Percentiles rank a stretch among this genome's conserved stretches.
Evolutionary conservation across 2,113 vertebrate genomes (phyloP).

Genomic region (Pimephales promelas): DNA sequence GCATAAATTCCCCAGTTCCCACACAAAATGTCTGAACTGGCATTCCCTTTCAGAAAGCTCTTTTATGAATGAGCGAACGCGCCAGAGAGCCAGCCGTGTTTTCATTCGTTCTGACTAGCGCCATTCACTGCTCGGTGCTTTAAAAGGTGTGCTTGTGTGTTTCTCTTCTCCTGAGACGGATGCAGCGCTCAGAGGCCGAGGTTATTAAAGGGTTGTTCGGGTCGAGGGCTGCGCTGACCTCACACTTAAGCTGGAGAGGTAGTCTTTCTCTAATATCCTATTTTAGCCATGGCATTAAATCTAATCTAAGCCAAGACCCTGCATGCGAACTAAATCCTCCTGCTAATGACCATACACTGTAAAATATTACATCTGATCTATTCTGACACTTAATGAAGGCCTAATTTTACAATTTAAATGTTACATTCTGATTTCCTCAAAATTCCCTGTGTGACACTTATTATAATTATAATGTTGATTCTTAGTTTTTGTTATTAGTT

Average conservation of each 20-base stretch:
- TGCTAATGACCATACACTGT: not conserved
- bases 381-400: too few species aligned
- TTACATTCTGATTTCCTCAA: too few species aligned
- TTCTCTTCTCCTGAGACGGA: not conserved
- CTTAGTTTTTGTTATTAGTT: too few species aligned
- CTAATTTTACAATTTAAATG: too few species aligned
- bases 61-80: conserved; percentile 60
- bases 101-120: conserved; percentile 48
- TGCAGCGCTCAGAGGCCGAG: conserved; percentile 2
- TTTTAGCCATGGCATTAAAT: conserved; percentile 10
- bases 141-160: conserved; percentile 24
- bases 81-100: conserved; percentile 30
- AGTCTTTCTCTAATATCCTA: conserved; percentile 11
- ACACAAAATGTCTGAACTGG: conserved; percentile 60
- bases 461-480: too few species aligned
- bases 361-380: too few species aligned
- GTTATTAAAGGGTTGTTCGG: conserved; percentile 49
- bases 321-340: not conserved
- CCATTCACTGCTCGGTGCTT: conserved; percentile 37
- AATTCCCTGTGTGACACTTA: too few species aligned
- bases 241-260: conserved; percentile 35
- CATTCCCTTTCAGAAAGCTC: conserved; percentile 55
- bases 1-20: conserved; percentile 55
- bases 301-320: conserved; percentile 28
- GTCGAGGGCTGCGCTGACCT: conserved; percentile 28